phyloP scores from a whole-genome alignment of 2,888 invertebrate genomes.

The Cheilosia grossa region DNA sequence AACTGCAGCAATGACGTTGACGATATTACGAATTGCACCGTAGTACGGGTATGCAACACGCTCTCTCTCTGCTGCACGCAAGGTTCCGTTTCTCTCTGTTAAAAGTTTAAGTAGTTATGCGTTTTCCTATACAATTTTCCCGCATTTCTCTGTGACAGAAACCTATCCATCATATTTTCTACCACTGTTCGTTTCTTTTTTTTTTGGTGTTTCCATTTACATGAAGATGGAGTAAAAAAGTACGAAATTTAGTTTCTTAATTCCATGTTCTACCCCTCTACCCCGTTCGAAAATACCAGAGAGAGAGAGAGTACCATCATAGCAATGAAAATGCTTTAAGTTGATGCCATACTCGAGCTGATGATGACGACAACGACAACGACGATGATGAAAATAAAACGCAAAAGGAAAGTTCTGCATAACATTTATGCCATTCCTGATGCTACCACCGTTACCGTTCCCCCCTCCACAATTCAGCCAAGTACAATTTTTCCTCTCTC shows the following conservation, averaged over 20 bases:
- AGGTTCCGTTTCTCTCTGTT: constrained; percentile 26
- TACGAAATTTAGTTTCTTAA: constrained; percentile 16
- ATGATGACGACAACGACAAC: constrained; percentile 26
- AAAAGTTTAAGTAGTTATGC: not conserved
- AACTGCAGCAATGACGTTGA: not conserved
- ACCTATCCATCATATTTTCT: constrained; percentile 59
- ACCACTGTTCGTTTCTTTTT: constrained; percentile 20
- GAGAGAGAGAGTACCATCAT: constrained; percentile 4
- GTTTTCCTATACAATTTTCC: constrained; percentile 29
- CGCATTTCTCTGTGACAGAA: constrained; percentile 59
- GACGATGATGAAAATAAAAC: constrained; percentile 54
- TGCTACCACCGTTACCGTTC: not conserved
- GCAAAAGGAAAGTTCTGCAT: constrained; percentile 66
- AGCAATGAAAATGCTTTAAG: constrained; percentile 36
- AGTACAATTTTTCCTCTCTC: constrained; percentile 14
- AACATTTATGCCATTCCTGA: constrained; percentile 57
- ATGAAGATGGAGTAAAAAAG: not conserved
- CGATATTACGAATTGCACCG: constrained; percentile 12
- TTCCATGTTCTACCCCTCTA: not conserved
- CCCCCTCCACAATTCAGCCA: not conserved
- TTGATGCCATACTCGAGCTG: constrained; percentile 43
- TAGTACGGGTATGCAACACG: not conserved
- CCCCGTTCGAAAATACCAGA: not conserved
- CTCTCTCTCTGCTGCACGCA: constrained; percentile 14
- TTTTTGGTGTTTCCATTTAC: constrained; percentile 5